These are phyloP conservation scores for Hyperopisus bebe DNA, from an alignment of 2,113 vertebrate genomes.

Conservation along the genomic window DNA sequence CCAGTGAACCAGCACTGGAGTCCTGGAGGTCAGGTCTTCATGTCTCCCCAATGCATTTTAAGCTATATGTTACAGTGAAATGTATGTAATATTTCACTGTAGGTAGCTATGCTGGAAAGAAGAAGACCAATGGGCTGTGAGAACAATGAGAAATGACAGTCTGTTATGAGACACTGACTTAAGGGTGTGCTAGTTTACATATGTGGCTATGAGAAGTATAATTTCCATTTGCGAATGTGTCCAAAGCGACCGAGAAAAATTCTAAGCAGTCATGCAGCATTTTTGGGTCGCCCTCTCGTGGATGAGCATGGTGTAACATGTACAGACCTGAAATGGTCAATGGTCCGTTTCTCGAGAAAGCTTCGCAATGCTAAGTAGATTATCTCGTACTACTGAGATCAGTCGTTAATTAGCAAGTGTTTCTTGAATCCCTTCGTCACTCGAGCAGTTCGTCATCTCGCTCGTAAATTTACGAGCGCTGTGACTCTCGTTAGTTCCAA, in stretches of 20 bases:
- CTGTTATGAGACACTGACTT: neutral
- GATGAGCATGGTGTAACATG: neutral
- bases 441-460: neutral
- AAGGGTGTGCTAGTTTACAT: neutral
- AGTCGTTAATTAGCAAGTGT: neutral
- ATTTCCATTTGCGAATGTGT: neutral
- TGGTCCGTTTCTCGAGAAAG: neutral
- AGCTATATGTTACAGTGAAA: neutral
- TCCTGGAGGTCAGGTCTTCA: slow-evolving; percentile 58
- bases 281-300: neutral
- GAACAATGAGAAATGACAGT: neutral
- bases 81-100: neutral
- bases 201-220: neutral
- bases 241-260: neutral
- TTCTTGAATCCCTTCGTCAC: neutral
- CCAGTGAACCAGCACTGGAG: slow-evolving; percentile 28
- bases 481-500: too few relatives aligned
- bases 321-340: neutral
- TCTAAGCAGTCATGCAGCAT: neutral
- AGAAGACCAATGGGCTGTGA: neutral
- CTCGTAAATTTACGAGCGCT: too few relatives aligned
- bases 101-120: neutral
- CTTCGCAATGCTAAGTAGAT: neutral
- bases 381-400: neutral
- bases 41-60: slow-evolving; percentile 53